Evolutionary conservation across 2,113 vertebrate genomes (phyloP).

Genomic region (Struthio camelus): DNA sequence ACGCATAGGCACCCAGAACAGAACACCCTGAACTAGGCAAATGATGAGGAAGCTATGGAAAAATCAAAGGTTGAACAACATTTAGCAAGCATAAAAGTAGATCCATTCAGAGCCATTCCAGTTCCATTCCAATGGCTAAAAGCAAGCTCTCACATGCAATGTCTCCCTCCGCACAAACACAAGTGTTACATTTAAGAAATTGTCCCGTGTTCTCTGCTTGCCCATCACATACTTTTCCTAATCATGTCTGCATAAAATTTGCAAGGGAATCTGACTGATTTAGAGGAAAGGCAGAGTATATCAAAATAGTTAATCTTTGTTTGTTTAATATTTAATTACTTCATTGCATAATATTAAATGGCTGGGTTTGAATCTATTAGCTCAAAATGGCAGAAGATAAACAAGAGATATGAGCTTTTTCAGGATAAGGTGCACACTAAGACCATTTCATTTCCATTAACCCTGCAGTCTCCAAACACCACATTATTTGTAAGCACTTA

Average conservation of each 20-base stretch:
- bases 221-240: neutral
- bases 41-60: neutral
- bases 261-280: neutral
- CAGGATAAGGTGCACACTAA: neutral
- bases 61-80: neutral
- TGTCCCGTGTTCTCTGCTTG: neutral
- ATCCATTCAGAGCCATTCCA: no score
- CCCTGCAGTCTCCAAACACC: neutral
- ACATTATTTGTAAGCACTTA: neutral
- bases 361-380: neutral
- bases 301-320: neutral
- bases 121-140: neutral
- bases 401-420: neutral
- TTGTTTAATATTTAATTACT: neutral
- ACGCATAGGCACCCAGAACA: neutral
- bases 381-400: constrained; percentile 7
- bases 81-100: neutral
- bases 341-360: neutral
- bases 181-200: neutral
- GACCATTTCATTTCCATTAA: constrained; percentile 2
- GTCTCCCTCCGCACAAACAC: neutral
- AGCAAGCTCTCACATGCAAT: neutral
- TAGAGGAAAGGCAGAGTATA: neutral
- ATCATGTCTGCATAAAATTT: neutral
- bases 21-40: neutral